Percentiles rank a stretch among this genome's conserved stretches.
phyloP scores from a whole-genome alignment of 2,113 vertebrate species.

The Oryzias woworae region DNA sequence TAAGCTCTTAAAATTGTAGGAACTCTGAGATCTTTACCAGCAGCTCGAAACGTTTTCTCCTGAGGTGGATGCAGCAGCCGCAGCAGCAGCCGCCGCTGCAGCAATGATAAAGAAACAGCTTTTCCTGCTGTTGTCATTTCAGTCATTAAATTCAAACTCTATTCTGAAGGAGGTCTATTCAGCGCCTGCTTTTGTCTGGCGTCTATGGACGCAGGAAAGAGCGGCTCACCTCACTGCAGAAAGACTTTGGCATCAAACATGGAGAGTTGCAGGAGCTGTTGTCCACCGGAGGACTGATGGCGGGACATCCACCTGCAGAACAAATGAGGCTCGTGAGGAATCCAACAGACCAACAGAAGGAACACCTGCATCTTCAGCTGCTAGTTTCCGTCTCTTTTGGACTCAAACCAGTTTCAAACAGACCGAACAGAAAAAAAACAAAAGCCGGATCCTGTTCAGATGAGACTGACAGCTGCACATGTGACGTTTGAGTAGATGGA shows the following conservation, averaged over 20 bases:
- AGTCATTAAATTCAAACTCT: conserved; percentile 28
- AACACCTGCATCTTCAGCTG: neutral
- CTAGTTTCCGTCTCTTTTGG: too few relatives aligned
- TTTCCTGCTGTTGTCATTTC: conserved; percentile 33
- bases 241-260: conserved; percentile 87
- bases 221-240: conserved; percentile 91
- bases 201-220: too few relatives aligned
- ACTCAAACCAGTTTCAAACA: too few relatives aligned
- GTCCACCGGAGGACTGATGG: conserved; percentile 80
- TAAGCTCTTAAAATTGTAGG: neutral
- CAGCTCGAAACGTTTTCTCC: conserved; percentile 5
- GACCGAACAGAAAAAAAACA: too few relatives aligned
- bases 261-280: conserved; percentile 90
- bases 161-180: conserved; percentile 11
- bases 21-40: conserved; percentile 2
- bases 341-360: neutral
- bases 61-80: conserved; percentile 1
- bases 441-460: too few relatives aligned
- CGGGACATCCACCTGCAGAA: conserved; percentile 88
- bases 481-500: too few relatives aligned
- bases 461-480: too few relatives aligned
- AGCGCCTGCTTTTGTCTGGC: too few relatives aligned
- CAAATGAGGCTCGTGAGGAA: neutral
- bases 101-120: conserved; percentile 1
- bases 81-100: too few relatives aligned